Evolutionary conservation across 2,113 vertebrate species (phyloP).

Genomic region (Helogale parvula): DNA sequence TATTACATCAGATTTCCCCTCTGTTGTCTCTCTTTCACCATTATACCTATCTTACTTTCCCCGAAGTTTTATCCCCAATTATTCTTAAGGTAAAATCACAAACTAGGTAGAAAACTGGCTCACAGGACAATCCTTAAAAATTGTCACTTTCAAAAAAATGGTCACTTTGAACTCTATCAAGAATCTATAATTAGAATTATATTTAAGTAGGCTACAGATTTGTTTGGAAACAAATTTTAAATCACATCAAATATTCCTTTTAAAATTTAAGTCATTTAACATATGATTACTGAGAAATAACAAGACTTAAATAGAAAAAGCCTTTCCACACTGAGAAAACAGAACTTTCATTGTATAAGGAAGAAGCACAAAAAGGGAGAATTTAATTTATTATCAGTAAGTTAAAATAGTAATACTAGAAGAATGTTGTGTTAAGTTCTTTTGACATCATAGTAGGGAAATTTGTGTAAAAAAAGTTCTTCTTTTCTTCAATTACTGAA

Average conservation of each 20-base stretch:
- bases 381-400: not conserved
- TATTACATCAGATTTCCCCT: not conserved
- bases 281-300: not conserved
- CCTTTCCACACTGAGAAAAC: conserved; percentile 1
- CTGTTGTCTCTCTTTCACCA: not conserved
- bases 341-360: not conserved
- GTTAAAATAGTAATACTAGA: not conserved
- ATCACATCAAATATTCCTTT: not conserved
- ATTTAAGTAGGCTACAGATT: not conserved
- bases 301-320: not conserved
- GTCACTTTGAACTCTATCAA: not conserved
- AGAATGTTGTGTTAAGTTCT: not conserved
- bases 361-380: not conserved
- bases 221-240: conserved; percentile 45
- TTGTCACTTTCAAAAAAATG: not conserved
- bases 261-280: conserved; percentile 35
- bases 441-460: not conserved
- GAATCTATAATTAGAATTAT: not conserved
- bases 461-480: not conserved
- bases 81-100: conserved; percentile 12
- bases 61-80: not conserved
- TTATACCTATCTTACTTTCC: not conserved
- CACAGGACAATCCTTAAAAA: not conserved
- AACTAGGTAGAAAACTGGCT: conserved; percentile 11
- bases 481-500: not conserved